Evolutionary conservation across 2,888 invertebrate species (phyloP), one percentile per base, ranked within the genome.

Genomic region (Spilosoma lubricipeda): DNA sequence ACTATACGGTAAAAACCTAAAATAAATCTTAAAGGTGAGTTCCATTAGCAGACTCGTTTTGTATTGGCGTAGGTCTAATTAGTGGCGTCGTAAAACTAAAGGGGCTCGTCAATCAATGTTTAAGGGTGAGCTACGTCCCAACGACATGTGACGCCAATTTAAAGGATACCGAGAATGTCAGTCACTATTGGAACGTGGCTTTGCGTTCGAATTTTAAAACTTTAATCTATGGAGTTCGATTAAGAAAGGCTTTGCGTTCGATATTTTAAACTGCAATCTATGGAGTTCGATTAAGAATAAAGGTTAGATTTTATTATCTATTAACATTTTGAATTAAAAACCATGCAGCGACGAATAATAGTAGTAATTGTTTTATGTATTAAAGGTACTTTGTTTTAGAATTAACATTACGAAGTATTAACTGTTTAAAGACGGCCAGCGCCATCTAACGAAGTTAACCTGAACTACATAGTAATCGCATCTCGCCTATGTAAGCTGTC

Each of bases 51-150:
- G 70, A 71, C 82, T 77, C 86, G 85, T 87, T 91, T 91, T 90
- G 90, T 89, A 89, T 89, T 88, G 90, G 87, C 87, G 87, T 85
- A 86, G 88, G 88, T 83, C 91, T 94, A 94, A 95, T 94, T 94
- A 95, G 91, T 88, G 87, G 86, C 87, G 92, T 93, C 94, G 90
- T 94, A 93, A 93, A 93, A 90, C 86, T 88, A 90, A 90, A 91
- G 90, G 87, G 89, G 84, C 86, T 89, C 93, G 93, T 94, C 94
- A 94, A 95, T 94, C 94, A 93, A 90, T 87, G 88, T 87, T 87
- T 89, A 90, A 90, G 88, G 89, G 88, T 85, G 92, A 87, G 90
- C 87, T 89, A 86, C 87, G 87, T 76, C 75, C 82, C 76, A 67
- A 76, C 71, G 75, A 84, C 82, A 78, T 73, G 74, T 66, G 74